Evolutionary conservation across 2,797 vertebrate genomes (phyloP), one percentile per base, ranked within the genome.

Genomic region (Cirrhinus molitorella): DNA sequence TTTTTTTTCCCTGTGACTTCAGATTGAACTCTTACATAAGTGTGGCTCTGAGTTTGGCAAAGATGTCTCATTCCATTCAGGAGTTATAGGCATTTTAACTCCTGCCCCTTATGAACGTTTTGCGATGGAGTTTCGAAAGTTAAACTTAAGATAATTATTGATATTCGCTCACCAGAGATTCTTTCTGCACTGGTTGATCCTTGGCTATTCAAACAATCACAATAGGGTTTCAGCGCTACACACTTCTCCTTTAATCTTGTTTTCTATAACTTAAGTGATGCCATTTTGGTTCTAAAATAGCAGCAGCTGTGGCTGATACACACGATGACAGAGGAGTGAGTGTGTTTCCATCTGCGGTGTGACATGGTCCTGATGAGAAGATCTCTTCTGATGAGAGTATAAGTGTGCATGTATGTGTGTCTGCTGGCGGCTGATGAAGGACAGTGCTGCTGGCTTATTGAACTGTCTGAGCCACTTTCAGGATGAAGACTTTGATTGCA

Each of bases 401-500:
- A 43, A 65, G 57, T 57, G n/a, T 4, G 12, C 25, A 16, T 25
- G 66, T 49, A 1, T 31, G 28, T 71, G 79, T 72, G 57, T 14
- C 16, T 31, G 57, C 16, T 37, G 47, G 55, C 16, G 5, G 47
- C 47, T 68, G 47, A 79, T 67, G 28, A 79, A 67, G 77, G 19
- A 67, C 43, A 37, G 49, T 71, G 17, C 67, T 80, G 53, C 61
- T 70, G 53, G n/a, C 11, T 81, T 74, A 81, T n/a, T 72, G 77
- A 85, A 84, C 74, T 31, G 66, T 23, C 28, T 66, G 47, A 72
- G 65, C 8, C n/a, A 57, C 51, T 81, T 84, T 81, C 59, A 84
- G 66, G 79, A 51, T 28, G 63, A 79, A 81, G 73, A 49, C 85
- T 81, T 37, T 84, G 84, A 86, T 81, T 77, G 68, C 40, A 55